phyloP scores from a whole-genome alignment of 2,113 vertebrate species.

The Triplophysa rosa region DNA sequence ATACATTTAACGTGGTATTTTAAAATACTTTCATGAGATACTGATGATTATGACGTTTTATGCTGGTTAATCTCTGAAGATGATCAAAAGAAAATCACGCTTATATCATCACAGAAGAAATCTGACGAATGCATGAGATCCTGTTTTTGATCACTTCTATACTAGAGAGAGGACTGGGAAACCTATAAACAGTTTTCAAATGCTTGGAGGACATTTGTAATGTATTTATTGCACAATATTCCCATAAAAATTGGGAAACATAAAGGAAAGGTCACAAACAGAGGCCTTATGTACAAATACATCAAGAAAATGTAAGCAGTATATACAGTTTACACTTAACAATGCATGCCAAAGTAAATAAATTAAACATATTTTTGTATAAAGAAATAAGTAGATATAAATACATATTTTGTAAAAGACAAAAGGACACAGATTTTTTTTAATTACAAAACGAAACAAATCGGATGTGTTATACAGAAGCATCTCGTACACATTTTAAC shows the following conservation, averaged over 20 bases:
- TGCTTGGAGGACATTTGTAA: slow-evolving; percentile 49
- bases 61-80: too few relatives aligned
- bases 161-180: too few relatives aligned
- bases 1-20: too few relatives aligned
- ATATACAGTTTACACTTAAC: slow-evolving; percentile 87
- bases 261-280: slow-evolving; percentile 74
- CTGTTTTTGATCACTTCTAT: background rate
- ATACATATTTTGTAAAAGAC: slow-evolving; percentile 60
- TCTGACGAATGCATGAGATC: background rate
- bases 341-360: slow-evolving; percentile 84
- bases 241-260: slow-evolving; percentile 96
- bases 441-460: slow-evolving; percentile 60
- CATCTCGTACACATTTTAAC: slow-evolving; percentile 57
- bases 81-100: too few relatives aligned
- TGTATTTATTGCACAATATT: slow-evolving; percentile 99
- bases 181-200: background rate
- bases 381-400: slow-evolving; percentile 66
- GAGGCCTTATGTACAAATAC: slow-evolving; percentile 91
- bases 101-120: too few relatives aligned
- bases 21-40: too few relatives aligned
- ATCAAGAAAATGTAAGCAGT: slow-evolving; percentile 74
- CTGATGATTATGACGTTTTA: too few relatives aligned
- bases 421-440: slow-evolving; percentile 50
- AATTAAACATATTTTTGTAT: slow-evolving; percentile 79
- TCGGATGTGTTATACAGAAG: slow-evolving; percentile 55